These are phyloP conservation scores for Monopis laevigella DNA, from an alignment of 2,888 invertebrate species.

Conservation along the genomic window DNA sequence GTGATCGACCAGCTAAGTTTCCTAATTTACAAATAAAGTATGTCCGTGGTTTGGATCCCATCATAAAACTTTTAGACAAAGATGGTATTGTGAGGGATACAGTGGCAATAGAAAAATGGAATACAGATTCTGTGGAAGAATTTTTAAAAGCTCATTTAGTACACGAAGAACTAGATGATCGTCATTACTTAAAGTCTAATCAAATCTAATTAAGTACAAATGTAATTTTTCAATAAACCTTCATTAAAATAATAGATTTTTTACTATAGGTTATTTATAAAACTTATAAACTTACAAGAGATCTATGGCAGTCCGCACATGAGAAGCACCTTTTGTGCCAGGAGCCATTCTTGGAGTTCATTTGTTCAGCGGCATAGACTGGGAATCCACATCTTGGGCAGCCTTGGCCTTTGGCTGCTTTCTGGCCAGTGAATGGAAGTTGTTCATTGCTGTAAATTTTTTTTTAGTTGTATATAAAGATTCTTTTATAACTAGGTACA, in stretches of 20 bases:
- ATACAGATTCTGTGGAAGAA: conserved; percentile 97
- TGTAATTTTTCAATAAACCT: neutral
- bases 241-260: neutral
- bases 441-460: conserved; percentile 74
- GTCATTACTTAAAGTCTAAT: conserved; percentile 70
- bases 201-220: conserved; percentile 41
- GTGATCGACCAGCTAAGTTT: conserved; percentile 88
- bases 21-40: conserved; percentile 93
- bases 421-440: conserved; percentile 76
- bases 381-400: conserved; percentile 90
- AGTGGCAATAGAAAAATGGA: conserved; percentile 97
- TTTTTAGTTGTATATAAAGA: too few relatives aligned
- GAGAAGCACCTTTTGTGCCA: conserved; percentile 96
- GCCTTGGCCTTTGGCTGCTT: conserved; percentile 79
- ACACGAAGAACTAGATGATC: conserved; percentile 61
- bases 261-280: neutral
- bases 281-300: conserved; percentile 62
- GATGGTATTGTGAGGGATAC: conserved; percentile 86
- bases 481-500: too few relatives aligned
- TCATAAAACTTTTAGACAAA: conserved; percentile 88
- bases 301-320: conserved; percentile 87
- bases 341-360: conserved; percentile 91
- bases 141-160: conserved; percentile 91
- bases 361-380: conserved; percentile 96
- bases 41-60: conserved; percentile 92